A percentile compares a stretch with the other conserved stretches of the same genome.
These are phyloP conservation scores for Naso thynnoides DNA, from an alignment of 2,797 vertebrate species.

Conservation along the genomic window DNA sequence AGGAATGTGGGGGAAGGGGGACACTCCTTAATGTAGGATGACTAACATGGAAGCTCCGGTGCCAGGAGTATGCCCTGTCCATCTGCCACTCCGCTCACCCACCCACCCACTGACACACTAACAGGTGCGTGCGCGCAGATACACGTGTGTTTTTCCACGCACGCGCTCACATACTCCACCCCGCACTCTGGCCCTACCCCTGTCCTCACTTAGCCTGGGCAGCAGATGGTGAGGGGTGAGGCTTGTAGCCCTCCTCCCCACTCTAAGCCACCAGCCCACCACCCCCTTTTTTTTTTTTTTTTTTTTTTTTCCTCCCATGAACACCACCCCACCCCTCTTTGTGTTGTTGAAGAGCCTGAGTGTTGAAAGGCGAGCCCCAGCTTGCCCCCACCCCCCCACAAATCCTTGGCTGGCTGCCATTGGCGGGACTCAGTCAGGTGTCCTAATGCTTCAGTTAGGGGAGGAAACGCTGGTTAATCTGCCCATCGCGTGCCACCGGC, in stretches of 20 bases:
- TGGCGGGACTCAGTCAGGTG: constrained; percentile 85
- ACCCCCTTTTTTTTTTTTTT: constrained; percentile 40
- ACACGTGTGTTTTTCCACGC: constrained; percentile 64
- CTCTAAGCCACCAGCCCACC: constrained; percentile 75
- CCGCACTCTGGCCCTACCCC: constrained; percentile 72
- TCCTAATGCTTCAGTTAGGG: constrained; percentile 84
- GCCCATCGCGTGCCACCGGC: constrained; percentile 84
- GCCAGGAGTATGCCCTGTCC: constrained; percentile 80
- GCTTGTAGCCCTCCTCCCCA: constrained; percentile 64
- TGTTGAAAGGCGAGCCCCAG: constrained; percentile 81
- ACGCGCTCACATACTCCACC: constrained; percentile 63
- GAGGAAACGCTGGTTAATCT: constrained; percentile 84
- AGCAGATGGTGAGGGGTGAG: constrained; percentile 90
- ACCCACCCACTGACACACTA: constrained; percentile 77
- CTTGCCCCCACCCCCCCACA: constrained; percentile 47
- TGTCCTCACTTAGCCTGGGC: constrained; percentile 84
- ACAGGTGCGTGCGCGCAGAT: constrained; percentile 75
- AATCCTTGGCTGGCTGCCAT: constrained; percentile 82
- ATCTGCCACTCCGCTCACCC: constrained; percentile 76
- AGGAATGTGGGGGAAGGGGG: constrained; percentile 70
- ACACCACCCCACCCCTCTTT: constrained; percentile 78
- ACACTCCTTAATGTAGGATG: constrained; percentile 79
- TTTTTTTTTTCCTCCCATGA: constrained; percentile 15
- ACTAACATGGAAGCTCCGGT: constrained; percentile 74
- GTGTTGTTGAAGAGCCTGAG: constrained; percentile 77